Evolutionary conservation across 2,888 invertebrate genomes (phyloP), one percentile per base, ranked within the genome.

Genomic region (Eupeodes latifasciatus): DNA sequence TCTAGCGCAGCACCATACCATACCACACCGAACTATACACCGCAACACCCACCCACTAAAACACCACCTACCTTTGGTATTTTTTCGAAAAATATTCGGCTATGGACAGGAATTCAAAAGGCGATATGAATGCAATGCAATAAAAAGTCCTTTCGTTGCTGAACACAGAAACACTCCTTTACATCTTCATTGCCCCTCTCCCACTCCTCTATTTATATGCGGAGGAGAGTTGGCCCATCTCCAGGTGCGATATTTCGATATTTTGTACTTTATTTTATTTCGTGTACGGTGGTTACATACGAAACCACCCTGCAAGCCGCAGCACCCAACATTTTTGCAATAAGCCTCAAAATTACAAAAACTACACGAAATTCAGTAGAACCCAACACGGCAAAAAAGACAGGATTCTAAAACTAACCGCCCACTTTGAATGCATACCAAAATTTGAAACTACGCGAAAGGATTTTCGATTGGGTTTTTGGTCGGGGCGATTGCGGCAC

Each of bases 191-290:
- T 9, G 7, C n/a, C 34, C 7, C 59, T 36, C 27, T 27, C 27
- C 14, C 1, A 11, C 47, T 1, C 4, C 1, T 6, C 40, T 6
- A 7, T 1, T 40, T 9, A 9, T 9, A 40, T 40, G 40, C 40
- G 14, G 14, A 12, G 9, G 11, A 53, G 44, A 78, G 16, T 88
- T 88, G 88, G 85, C 88, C 85, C 81, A 85, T 49, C 81, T 81
- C 88, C 88, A 88, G 85, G 88, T 88, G 88, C 81, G 85, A 88
- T 88, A 88, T 78, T 81, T 84, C 81, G 81, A 88, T 85, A 81
- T 85, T 88, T 78, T 81, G 34, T 81, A 74, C 69, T 78, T 86
- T 86, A 83, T 74, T 69, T 67, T 62, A 72, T 61, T 67, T 62
- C 44, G 72, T 75, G 75, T 80, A 75, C 61, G 40, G 40, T 5